A percentile compares a stretch with the other conserved stretches of the same genome.
Evolutionary conservation across 2,797 vertebrate genomes (phyloP).

Genomic region (Eleutherodactylus coqui): DNA sequence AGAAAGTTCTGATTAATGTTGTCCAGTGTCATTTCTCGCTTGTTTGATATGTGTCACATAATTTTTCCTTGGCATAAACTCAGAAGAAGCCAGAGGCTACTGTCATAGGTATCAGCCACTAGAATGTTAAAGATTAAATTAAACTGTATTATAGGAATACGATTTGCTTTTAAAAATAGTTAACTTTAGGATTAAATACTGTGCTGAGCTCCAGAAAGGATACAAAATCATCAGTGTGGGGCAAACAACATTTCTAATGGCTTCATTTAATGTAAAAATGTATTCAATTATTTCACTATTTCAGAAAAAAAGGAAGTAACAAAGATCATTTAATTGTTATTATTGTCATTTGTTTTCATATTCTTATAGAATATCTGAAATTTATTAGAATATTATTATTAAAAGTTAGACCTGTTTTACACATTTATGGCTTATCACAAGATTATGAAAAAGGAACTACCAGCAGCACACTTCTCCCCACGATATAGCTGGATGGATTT

Average conservation of each 20-base stretch:
- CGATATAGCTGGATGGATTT: too few species aligned
- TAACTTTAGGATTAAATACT: background rate
- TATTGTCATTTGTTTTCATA: too few species aligned
- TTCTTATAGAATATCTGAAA: too few species aligned
- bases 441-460: too few species aligned
- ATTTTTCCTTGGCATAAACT: conserved; percentile 82
- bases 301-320: too few species aligned
- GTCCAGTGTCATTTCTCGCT: conserved; percentile 89
- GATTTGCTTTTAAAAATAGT: conserved; percentile 5
- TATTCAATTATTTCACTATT: background rate
- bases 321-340: too few species aligned
- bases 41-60: conserved; percentile 98
- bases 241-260: background rate
- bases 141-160: conserved; percentile 86
- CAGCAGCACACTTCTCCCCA: too few species aligned
- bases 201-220: background rate
- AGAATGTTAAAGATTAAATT: conserved; percentile 93
- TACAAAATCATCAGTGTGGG: background rate
- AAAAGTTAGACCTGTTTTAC: too few species aligned
- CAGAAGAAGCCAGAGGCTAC: conserved; percentile 88
- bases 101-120: conserved; percentile 90
- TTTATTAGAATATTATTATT: too few species aligned
- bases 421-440: too few species aligned
- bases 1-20: conserved; percentile 99
- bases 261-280: too few species aligned